Conservation (phyloP, 2,113 vertebrate species). For the Origma solitaria region DNA sequence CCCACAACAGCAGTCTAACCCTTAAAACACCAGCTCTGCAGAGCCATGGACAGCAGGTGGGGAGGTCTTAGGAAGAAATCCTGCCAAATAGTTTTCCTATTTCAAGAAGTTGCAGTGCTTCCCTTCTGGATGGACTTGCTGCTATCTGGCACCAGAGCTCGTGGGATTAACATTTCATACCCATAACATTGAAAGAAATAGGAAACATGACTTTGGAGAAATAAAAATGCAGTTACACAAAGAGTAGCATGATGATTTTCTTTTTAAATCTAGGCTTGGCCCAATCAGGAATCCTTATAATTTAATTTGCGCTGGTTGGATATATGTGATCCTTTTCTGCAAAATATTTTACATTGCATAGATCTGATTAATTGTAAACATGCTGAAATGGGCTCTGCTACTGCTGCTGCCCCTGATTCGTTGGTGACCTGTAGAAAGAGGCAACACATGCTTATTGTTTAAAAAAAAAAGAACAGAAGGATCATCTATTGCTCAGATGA, state of each 20-base stretch:
- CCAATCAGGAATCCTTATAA: not conserved
- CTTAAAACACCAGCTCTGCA: not conserved
- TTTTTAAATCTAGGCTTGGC: not conserved
- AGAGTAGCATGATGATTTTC: not conserved
- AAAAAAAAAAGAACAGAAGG: not conserved
- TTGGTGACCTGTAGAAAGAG: slow-evolving; percentile 6
- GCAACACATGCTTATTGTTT: slow-evolving; percentile 41
- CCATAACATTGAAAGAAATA: not conserved
- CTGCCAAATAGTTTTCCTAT: not conserved
- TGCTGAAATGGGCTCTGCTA: not conserved
- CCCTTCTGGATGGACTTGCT: not conserved
- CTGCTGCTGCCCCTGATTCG: not conserved
- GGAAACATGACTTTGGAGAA: not conserved
- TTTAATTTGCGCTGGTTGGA: not conserved
- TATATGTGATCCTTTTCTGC: not conserved
- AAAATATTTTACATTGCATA: not conserved
- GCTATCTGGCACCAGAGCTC: not conserved
- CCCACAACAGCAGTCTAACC: not conserved
- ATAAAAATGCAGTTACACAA: not conserved
- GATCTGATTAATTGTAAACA: not conserved
- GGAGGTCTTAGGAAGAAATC: not conserved
- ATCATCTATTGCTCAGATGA: slow-evolving; percentile 53
- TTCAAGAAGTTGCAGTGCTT: not conserved
- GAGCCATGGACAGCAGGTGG: not conserved
- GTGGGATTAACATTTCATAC: not conserved